These are phyloP conservation scores for Nemapogon koenigi DNA, from an alignment of 2,888 invertebrate species.

Conservation along the genomic window DNA sequence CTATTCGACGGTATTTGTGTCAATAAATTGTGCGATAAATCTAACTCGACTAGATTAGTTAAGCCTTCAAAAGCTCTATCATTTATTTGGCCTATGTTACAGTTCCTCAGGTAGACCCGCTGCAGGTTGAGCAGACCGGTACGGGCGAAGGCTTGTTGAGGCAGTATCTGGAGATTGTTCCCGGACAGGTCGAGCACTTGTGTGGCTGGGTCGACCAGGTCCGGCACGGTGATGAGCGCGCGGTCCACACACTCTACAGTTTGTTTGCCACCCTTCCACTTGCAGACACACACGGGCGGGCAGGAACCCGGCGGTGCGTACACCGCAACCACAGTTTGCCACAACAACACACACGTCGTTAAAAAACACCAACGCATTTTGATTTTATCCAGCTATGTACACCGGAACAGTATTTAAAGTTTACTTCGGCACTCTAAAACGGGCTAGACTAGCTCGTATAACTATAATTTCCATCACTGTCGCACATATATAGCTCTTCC, in stretches of 20 bases:
- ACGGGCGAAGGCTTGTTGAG: constrained; percentile 81
- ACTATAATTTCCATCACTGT: constrained; percentile 7
- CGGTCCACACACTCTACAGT: constrained; percentile 90
- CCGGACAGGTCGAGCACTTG: constrained; percentile 91
- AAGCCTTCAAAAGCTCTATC: constrained; percentile 84
- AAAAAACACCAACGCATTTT: constrained; percentile 58
- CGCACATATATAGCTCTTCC: background rate
- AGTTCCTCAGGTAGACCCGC: constrained; percentile 82
- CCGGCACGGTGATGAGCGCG: constrained; percentile 83
- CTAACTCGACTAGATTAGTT: constrained; percentile 89
- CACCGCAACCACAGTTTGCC: constrained; percentile 39
- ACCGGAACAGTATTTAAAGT: too few species aligned
- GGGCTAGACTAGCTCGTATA: too few species aligned
- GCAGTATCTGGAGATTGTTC: constrained; percentile 84
- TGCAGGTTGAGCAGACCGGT: constrained; percentile 86
- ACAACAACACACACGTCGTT: constrained; percentile 51
- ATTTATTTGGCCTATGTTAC: constrained; percentile 86
- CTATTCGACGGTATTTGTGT: constrained; percentile 81
- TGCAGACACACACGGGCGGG: constrained; percentile 84
- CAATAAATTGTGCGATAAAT: constrained; percentile 84
- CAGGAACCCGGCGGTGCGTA: constrained; percentile 67
- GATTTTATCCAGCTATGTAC: constrained; percentile 24
- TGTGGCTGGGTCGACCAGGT: constrained; percentile 85
- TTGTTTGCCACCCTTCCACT: constrained; percentile 94
- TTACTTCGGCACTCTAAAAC: too few species aligned